Conservation (phyloP, 92 coral and sea anemone genomes). For the Meandrina meandrites region DNA sequence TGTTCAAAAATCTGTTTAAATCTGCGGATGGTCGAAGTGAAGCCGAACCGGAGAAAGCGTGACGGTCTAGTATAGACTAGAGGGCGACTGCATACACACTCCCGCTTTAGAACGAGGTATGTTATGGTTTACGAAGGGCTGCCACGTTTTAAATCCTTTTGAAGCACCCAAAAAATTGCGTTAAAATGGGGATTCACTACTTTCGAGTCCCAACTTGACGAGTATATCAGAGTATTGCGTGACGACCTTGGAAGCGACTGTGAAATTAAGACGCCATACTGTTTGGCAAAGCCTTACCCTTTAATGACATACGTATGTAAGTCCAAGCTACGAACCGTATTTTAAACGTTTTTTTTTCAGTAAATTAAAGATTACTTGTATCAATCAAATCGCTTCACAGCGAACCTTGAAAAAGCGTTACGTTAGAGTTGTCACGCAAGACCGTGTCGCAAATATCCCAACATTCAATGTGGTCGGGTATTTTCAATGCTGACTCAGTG, state of each 20-base stretch:
- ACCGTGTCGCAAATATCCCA: not conserved
- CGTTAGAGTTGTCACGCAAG: not conserved
- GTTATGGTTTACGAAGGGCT: no score
- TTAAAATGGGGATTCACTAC: no score
- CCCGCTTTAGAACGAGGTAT: no score
- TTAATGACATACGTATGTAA: not conserved
- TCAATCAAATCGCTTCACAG: not conserved
- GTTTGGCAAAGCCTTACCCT: not conserved
- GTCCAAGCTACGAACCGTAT: not conserved
- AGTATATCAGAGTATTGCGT: not conserved
- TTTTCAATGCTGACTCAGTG: not conserved
- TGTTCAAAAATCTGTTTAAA: no score
- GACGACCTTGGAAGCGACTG: not conserved
- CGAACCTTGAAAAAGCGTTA: not conserved
- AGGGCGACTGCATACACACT: no score
- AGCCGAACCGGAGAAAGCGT: not conserved
- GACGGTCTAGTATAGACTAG: not conserved
- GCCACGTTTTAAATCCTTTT: no score
- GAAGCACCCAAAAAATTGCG: no score
- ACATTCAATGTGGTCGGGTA: not conserved
- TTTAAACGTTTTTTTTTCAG: not conserved
- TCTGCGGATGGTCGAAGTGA: no score
- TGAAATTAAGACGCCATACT: not conserved
- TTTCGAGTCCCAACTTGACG: no score
- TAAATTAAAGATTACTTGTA: not conserved